These are phyloP conservation scores for Amblyopsis rosae DNA, from an alignment of 2,113 vertebrate genomes.

Conservation along the genomic window DNA sequence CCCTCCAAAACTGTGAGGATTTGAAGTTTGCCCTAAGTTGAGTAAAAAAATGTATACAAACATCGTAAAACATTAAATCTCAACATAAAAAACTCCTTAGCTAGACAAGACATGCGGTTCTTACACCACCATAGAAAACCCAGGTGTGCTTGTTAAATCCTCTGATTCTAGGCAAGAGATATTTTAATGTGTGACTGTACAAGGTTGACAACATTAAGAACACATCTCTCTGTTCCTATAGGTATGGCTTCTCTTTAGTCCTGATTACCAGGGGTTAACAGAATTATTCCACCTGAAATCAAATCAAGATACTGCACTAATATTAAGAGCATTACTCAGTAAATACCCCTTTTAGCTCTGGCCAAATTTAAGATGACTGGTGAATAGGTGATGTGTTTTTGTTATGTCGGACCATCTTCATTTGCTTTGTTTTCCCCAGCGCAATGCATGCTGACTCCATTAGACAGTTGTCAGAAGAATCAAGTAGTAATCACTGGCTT, in stretches of 20 bases:
- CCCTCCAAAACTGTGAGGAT: not conserved
- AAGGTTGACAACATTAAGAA: not conserved
- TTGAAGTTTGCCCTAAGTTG: not conserved
- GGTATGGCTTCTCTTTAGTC: conserved; percentile 40
- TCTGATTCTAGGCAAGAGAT: conserved; percentile 3
- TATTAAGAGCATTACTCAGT: conserved; percentile 4
- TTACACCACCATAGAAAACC: conserved; percentile 42
- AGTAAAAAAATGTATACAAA: not conserved
- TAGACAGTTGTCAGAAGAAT: not conserved
- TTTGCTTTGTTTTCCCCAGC: too few species aligned
- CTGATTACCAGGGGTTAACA: conserved; percentile 1
- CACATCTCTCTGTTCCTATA: not conserved
- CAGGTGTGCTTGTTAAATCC: conserved; percentile 70
- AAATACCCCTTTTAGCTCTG: not conserved
- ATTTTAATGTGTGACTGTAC: not conserved
- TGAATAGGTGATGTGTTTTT: too few species aligned
- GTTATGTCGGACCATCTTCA: too few species aligned
- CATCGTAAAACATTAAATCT: not conserved
- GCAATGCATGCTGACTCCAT: not conserved
- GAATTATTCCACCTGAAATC: conserved; percentile 7
- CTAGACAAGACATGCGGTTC: conserved; percentile 24
- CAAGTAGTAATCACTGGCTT: conserved; percentile 32
- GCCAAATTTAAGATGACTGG: too few species aligned
- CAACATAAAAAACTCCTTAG: not conserved
- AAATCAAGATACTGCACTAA: not conserved